These are phyloP conservation scores for Palythoa grandis DNA, from an alignment of 92 coral and sea anemone genomes.

Conservation along the genomic window DNA sequence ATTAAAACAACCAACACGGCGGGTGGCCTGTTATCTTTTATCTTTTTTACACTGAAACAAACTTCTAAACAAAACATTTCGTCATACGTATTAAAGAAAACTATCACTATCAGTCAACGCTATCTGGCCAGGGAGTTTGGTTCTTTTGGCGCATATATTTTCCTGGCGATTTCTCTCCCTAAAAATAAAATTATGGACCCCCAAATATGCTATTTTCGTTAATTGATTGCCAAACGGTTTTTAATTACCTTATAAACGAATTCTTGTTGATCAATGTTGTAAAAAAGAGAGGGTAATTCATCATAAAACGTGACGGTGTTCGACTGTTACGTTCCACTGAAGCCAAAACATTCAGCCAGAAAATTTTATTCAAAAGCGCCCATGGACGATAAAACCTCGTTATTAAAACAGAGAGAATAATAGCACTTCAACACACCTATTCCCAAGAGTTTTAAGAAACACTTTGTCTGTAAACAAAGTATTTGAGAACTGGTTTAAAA, in stretches of 20 bases:
- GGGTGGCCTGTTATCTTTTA: slow-evolving; percentile 12
- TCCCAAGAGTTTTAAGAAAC: slow-evolving; percentile 3
- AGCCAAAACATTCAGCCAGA: background rate
- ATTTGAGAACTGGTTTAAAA: background rate
- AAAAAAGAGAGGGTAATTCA: background rate
- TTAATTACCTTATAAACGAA: background rate
- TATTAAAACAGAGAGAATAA: background rate
- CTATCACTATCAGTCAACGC: background rate
- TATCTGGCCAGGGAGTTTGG: background rate
- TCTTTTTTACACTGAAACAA: background rate
- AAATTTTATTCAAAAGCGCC: background rate
- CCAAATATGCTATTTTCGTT: background rate
- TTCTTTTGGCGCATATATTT: background rate
- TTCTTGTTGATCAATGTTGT: background rate
- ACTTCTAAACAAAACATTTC: background rate
- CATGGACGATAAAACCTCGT: background rate
- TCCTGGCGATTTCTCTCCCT: background rate
- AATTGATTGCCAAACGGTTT: background rate
- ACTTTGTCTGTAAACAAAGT: background rate
- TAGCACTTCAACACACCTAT: background rate
- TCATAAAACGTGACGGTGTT: background rate
- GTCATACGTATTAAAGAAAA: no score
- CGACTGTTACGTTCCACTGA: background rate
- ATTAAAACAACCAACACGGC: slow-evolving; percentile 3
- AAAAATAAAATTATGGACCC: no score